These are phyloP conservation scores for Laothoe populi DNA, from an alignment of 2,888 invertebrate species.

Conservation along the genomic window DNA sequence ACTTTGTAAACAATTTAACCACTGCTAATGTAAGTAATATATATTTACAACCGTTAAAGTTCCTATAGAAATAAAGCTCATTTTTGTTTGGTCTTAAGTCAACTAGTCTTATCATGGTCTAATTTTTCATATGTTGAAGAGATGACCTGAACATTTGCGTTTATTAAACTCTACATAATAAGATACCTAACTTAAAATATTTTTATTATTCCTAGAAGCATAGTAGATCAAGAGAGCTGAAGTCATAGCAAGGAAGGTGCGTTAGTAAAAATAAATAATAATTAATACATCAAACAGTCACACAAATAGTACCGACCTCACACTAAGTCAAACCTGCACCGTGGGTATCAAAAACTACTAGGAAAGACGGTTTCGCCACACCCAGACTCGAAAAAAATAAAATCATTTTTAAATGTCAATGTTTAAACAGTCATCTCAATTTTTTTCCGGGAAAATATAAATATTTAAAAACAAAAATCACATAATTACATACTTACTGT, in stretches of 20 bases:
- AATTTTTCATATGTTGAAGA: background rate
- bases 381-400: too few species aligned
- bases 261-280: background rate
- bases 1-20: conserved; percentile 5
- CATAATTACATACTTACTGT: too few species aligned
- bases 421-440: too few species aligned
- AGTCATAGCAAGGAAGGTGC: background rate
- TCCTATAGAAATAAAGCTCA: background rate
- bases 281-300: too few species aligned
- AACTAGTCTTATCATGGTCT: background rate
- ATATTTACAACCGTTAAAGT: conserved; percentile 1
- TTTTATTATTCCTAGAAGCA: background rate
- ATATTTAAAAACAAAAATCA: too few species aligned
- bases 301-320: too few species aligned
- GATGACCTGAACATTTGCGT: background rate
- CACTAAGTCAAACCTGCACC: too few species aligned
- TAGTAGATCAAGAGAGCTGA: background rate
- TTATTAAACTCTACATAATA: background rate
- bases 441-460: too few species aligned
- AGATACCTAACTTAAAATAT: too few species aligned
- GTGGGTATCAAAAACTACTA: too few species aligned
- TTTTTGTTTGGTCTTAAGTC: background rate
- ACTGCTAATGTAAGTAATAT: background rate
- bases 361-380: too few species aligned
- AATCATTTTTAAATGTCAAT: too few species aligned